phyloP scores from a whole-genome alignment of 2,888 invertebrate species.

The Apamea crenata region DNA sequence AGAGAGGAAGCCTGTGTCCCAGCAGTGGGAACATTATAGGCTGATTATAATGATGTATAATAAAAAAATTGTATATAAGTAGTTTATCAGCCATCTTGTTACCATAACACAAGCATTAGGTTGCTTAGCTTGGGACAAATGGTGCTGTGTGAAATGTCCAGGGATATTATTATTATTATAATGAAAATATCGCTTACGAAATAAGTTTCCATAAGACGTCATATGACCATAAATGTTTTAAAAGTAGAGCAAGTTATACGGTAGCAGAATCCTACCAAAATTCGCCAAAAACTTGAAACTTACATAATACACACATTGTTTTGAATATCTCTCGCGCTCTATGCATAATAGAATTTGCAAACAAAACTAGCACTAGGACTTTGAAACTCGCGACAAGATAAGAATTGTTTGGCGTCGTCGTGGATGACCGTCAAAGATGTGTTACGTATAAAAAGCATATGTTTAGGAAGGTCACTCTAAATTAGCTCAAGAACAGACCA shows the following conservation, averaged over 20 bases:
- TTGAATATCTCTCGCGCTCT: constrained; percentile 45
- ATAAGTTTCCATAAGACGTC: not conserved
- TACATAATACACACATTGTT: constrained; percentile 60
- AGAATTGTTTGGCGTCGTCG: not conserved
- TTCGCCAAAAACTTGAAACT: constrained; percentile 47
- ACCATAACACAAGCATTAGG: no score
- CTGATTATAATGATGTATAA: no score
- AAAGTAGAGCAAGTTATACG: constrained; percentile 58
- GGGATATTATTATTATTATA: not conserved
- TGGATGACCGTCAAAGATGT: constrained; percentile 3
- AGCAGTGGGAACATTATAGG: no score
- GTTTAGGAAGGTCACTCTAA: constrained; percentile 21
- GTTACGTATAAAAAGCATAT: constrained; percentile 16
- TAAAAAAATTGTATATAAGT: no score
- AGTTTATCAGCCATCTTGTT: no score
- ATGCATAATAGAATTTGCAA: constrained; percentile 56
- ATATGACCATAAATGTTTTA: constrained; percentile 9
- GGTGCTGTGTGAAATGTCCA: no score
- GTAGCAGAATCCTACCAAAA: constrained; percentile 61
- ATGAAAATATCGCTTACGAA: not conserved
- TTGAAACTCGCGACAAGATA: constrained; percentile 6
- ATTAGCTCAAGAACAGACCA: constrained; percentile 30
- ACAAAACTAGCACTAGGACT: constrained; percentile 54
- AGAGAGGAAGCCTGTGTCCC: no score
- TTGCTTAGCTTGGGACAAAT: no score